These are phyloP conservation scores for Pseudopipra pipra DNA, from an alignment of 2,113 vertebrate genomes.

Conservation along the genomic window DNA sequence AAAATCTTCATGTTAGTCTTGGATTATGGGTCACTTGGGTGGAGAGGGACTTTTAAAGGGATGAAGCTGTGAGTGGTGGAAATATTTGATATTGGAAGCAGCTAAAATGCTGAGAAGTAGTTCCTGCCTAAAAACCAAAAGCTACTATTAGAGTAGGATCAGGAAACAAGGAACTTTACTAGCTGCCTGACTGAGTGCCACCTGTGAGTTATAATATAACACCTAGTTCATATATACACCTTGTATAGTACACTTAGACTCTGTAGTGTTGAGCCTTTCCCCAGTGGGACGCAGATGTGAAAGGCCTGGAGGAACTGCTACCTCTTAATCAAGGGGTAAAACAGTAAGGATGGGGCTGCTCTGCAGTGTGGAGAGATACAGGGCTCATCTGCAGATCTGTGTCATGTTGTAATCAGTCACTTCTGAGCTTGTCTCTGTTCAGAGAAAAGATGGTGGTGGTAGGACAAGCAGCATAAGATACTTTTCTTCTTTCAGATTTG, in stretches of 20 bases:
- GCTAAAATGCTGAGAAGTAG: background rate
- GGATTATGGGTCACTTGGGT: background rate
- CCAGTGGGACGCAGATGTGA: too few relatives aligned
- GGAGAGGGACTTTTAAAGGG: background rate
- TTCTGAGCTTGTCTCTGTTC: background rate
- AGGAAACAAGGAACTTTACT: background rate
- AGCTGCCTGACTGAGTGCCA: background rate
- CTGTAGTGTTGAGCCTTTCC: background rate
- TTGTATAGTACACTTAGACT: background rate
- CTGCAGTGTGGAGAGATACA: background rate
- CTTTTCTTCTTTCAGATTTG: background rate
- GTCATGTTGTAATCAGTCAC: background rate
- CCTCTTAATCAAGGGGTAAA: background rate
- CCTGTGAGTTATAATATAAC: background rate
- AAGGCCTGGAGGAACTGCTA: background rate
- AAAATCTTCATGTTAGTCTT: background rate
- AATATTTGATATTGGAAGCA: background rate
- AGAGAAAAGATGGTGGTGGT: background rate
- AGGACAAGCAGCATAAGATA: background rate
- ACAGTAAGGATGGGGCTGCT: background rate
- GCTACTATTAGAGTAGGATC: background rate
- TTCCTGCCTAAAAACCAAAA: background rate
- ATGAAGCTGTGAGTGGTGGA: rapidly evolving
- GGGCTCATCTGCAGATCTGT: background rate
- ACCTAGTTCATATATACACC: background rate